phyloP scores from a whole-genome alignment of 2,113 vertebrate species.

The Notechis scutatus region DNA sequence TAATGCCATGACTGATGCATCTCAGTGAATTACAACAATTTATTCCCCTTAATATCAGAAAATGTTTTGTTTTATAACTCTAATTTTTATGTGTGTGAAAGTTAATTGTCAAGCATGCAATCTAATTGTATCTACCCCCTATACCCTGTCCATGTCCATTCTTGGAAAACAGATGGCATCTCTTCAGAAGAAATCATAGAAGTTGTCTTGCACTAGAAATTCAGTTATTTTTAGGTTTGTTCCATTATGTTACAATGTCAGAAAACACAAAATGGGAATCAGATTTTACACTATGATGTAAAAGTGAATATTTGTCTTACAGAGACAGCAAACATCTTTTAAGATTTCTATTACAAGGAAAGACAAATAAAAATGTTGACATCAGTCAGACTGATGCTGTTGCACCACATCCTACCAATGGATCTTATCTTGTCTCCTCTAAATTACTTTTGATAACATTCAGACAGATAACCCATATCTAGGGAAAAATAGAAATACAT shows the following conservation, averaged over 20 bases:
- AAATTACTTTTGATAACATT: neutral
- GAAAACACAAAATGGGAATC: constrained; percentile 7
- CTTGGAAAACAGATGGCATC: neutral
- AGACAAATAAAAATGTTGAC: constrained; percentile 2
- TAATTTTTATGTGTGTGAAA: neutral
- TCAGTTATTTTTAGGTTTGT: constrained; percentile 1
- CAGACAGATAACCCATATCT: constrained; percentile 5
- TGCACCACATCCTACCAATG: neutral
- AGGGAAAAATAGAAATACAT: neutral
- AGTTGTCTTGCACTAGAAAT: neutral
- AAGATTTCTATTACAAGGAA: constrained; percentile 10
- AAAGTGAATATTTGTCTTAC: constrained; percentile 21
- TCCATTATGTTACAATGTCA: constrained; percentile 29
- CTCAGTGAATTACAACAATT: neutral
- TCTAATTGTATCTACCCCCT: neutral
- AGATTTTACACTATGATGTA: neutral
- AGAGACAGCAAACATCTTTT: neutral
- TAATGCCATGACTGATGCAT: neutral
- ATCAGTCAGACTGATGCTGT: neutral
- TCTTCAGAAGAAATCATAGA: neutral
- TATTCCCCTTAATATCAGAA: neutral
- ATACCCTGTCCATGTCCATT: neutral
- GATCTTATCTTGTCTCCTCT: neutral
- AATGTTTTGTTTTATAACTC: neutral
- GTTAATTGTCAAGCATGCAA: neutral